Conservation (phyloP, 2,888 invertebrate genomes). For the Pelosia muscerda region DNA sequence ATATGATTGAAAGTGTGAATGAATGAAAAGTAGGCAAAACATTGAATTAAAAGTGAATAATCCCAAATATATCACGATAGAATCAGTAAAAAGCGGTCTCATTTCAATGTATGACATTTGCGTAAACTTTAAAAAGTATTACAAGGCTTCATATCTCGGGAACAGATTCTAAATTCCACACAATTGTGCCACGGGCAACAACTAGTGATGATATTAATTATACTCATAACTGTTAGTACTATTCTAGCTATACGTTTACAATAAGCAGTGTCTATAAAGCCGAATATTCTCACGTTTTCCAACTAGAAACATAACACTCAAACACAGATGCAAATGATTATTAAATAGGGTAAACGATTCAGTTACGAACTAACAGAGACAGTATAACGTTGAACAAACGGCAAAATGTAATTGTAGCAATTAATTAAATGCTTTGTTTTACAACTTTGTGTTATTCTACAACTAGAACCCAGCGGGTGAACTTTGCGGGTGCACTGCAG, state of each 20-base stretch:
- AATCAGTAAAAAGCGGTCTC: no score
- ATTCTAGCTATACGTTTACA: neutral
- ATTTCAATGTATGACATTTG: no score
- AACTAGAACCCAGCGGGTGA: slow-evolving; percentile 16
- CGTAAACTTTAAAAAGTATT: no score
- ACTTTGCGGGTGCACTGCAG: slow-evolving; percentile 23
- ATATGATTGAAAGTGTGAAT: no score
- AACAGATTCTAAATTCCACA: no score
- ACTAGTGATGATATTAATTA: neutral
- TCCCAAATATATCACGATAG: no score
- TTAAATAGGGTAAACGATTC: slow-evolving; percentile 13
- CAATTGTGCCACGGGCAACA: no score
- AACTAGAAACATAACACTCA: slow-evolving; percentile 12
- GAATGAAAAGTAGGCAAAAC: no score
- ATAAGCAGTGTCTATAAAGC: neutral
- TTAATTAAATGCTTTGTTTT: slow-evolving; percentile 45
- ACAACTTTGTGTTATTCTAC: slow-evolving; percentile 21
- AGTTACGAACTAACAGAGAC: slow-evolving; percentile 18
- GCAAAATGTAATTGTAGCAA: slow-evolving; percentile 36
- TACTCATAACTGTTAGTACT: neutral
- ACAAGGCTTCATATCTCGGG: no score
- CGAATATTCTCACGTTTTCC: slow-evolving; percentile 7
- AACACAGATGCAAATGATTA: slow-evolving; percentile 21
- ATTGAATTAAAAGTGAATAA: no score
- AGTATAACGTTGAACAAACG: slow-evolving; percentile 26